These are phyloP conservation scores for Psittacula cyanocephala DNA, from an alignment of 2,113 vertebrate species.

Conservation along the genomic window DNA sequence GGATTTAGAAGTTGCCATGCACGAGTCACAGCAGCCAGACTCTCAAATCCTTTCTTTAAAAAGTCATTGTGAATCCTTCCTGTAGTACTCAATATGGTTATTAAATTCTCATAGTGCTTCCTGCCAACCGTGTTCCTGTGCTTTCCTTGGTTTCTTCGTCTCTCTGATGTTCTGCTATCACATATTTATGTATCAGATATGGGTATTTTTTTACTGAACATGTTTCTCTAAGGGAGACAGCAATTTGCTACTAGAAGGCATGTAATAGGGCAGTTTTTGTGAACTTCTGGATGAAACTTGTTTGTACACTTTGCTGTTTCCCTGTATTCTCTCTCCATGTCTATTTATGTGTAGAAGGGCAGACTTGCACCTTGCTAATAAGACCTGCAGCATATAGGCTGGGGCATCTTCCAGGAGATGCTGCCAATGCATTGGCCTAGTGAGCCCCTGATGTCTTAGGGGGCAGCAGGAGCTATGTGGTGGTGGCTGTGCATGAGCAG, in stretches of 20 bases:
- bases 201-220: not conserved
- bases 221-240: not conserved
- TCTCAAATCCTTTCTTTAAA: not conserved
- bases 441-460: not conserved
- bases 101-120: not conserved
- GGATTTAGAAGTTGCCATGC: not conserved
- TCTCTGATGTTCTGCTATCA: not conserved
- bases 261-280: not conserved
- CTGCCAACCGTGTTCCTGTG: not conserved
- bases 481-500: not conserved
- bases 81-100: not conserved
- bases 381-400: rapidly evolving
- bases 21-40: not conserved
- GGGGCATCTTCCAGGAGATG: not conserved
- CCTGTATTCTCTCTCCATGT: not conserved
- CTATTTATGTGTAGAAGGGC: not conserved
- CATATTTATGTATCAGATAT: not conserved
- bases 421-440: not conserved
- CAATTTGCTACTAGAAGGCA: not conserved
- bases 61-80: not conserved
- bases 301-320: not conserved
- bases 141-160: not conserved
- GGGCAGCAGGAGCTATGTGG: not conserved
- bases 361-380: not conserved
- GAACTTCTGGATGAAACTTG: not conserved